Evolutionary conservation across 1,140 invertebrate genomes (phyloP).

Genomic region (Schlechtendalia chinensis): DNA sequence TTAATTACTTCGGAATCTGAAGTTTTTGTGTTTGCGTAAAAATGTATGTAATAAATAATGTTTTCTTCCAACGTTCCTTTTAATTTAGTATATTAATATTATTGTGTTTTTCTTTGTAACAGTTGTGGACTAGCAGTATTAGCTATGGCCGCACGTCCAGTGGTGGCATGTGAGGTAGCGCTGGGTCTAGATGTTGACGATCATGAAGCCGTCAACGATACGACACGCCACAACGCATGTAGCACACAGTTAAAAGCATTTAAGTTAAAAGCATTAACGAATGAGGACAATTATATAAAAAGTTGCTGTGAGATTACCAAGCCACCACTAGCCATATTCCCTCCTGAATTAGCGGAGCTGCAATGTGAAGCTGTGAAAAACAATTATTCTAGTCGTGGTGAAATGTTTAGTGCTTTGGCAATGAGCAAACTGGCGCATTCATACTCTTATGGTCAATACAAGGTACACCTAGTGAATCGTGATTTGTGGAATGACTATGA

Average conservation of each 20-base stretch:
- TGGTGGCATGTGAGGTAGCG: neutral
- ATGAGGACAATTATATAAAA: too few relatives aligned
- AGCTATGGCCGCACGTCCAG: conserved; percentile 1
- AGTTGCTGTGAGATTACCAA: too few relatives aligned
- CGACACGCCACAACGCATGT: too few relatives aligned
- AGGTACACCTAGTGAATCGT: neutral
- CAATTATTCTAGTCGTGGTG: neutral
- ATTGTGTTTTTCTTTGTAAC: neutral
- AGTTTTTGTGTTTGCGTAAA: too few relatives aligned
- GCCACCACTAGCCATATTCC: too few relatives aligned
- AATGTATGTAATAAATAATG: too few relatives aligned
- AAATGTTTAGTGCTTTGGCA: neutral
- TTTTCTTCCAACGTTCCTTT: too few relatives aligned
- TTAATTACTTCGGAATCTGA: too few relatives aligned
- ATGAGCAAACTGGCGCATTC: neutral
- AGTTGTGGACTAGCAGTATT: conserved; percentile 24
- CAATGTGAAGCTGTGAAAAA: neutral
- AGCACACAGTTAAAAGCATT: neutral
- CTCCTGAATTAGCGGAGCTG: neutral
- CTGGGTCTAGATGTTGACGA: too few relatives aligned
- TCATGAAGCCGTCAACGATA: neutral
- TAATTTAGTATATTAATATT: too few relatives aligned
- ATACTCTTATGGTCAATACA: neutral
- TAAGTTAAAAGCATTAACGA: neutral
- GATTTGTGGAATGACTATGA: neutral